Evolutionary conservation across 64 coral and sea anemone genomes (phyloP).

Genomic region (Anthopleura sola): DNA sequence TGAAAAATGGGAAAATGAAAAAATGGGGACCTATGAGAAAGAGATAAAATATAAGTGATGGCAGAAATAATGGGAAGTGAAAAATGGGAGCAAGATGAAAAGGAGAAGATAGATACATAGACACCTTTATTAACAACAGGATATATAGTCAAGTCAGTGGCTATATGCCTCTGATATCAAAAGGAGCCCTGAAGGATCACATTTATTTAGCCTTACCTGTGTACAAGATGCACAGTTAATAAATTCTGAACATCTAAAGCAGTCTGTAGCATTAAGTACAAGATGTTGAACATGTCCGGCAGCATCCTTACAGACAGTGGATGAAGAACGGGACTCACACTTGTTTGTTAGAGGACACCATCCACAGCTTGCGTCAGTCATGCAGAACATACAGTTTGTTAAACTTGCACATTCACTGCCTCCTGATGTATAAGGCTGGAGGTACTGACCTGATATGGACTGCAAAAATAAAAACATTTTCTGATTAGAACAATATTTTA

Average conservation of each 20-base stretch:
- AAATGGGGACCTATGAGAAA: background rate
- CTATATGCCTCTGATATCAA: too few relatives aligned
- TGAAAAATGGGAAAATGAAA: background rate
- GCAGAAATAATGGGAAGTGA: too few relatives aligned
- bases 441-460: background rate
- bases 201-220: constrained; percentile 42
- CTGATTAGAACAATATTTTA: background rate
- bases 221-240: constrained; percentile 67
- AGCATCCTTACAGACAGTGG: constrained; percentile 41
- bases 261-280: constrained; percentile 75
- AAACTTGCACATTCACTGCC: constrained; percentile 45
- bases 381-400: constrained; percentile 63
- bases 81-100: background rate
- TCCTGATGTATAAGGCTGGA: constrained; percentile 43
- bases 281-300: constrained; percentile 32
- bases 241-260: constrained; percentile 62
- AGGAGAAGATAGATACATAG: too few relatives aligned
- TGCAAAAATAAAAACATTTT: background rate
- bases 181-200: too few relatives aligned
- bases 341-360: constrained; percentile 65
- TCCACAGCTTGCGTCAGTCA: constrained; percentile 85
- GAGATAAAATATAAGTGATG: too few relatives aligned
- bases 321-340: constrained; percentile 2
- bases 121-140: too few relatives aligned
- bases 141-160: too few relatives aligned